Base-by-base conservation (phyloP, 2,113 vertebrate genomes). In the Sylvia atricapilla region DNA sequence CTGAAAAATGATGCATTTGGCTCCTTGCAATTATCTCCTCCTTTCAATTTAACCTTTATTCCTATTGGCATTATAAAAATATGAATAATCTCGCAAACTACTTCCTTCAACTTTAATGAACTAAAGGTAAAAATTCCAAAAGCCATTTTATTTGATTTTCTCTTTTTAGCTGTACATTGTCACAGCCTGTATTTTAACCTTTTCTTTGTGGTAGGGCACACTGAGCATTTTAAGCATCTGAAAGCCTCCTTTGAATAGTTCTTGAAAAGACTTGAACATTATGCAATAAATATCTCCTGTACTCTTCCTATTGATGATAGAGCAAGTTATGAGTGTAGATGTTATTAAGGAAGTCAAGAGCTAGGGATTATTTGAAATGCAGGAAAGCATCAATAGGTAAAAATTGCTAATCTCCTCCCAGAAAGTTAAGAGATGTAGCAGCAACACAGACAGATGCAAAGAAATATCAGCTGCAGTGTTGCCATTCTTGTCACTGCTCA, bases 1-100 rank as follows among this genome's bases (percentile, higher is more conserved):
- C 78, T 94, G 79, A 90, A 77, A 93, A 94, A 94, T 63, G 5
- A 84, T 86, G 27, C 87, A 90, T 91, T 90, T 95, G 84, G 59
- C 41, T 80, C 59, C 75, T 74, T 37, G 55, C 50, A 95, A 68
- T 90, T 88, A 67, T 64, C 4, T 0, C 63, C 85, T 95, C 47
- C 75, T 80, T 94, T 66, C 72, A 44, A 81, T 86, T 90, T 90
- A 94, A 90, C 47, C 33, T 95, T 87, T 94, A 55, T 81, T 88
- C 46, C 58, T 69, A 70, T 41, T 91, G 59, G 83, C 63, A 80
- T 28, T 28, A 33, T 80, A 76, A 91, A 85, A 90, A 63, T 7
- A n/a, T 27, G n/a, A 60, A 72, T 72, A 73, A 79, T 83, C 78
- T 59, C 69, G 20, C 23, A 31, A 67, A 69, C 28, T 59, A 10